Evolutionary conservation across 53 echinoderm and acorn worm species (phyloP).

Genomic region (Temnopleurus reevesii): DNA sequence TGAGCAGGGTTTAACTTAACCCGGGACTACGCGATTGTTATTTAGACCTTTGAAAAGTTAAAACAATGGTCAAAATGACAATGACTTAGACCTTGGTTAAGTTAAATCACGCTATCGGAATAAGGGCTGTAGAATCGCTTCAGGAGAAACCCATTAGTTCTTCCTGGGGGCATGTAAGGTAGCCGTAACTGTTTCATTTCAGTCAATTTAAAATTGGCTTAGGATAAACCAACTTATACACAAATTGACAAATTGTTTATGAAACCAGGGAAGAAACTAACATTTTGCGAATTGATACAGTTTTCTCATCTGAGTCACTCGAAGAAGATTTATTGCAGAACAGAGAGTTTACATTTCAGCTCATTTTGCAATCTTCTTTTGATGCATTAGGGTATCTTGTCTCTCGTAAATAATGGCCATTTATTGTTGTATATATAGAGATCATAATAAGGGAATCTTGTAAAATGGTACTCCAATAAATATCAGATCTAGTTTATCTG

Average conservation of each 20-base stretch:
- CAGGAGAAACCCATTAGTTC: too few species aligned
- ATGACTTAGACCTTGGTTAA: too few species aligned
- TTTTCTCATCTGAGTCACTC: neutral
- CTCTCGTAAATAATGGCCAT: constrained; percentile 6
- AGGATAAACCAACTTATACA: neutral
- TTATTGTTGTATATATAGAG: neutral
- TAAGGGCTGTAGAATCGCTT: too few species aligned
- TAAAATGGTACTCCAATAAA: constrained; percentile 21
- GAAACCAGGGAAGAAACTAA: too few species aligned
- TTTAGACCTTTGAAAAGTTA: too few species aligned
- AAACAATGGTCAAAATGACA: too few species aligned
- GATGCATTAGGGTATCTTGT: neutral
- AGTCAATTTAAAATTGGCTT: neutral
- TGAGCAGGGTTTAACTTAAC: too few species aligned
- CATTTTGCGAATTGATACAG: neutral
- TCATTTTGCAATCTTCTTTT: neutral
- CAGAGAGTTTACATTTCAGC: neutral
- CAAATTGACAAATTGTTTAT: too few species aligned
- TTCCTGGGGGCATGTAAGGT: too few species aligned
- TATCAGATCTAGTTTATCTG: neutral
- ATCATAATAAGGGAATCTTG: neutral
- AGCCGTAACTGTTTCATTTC: neutral
- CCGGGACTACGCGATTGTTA: too few species aligned
- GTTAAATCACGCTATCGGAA: too few species aligned
- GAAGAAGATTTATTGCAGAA: neutral